Conservation (phyloP, 1,140 invertebrate genomes). For the Philaenus spumarius region DNA sequence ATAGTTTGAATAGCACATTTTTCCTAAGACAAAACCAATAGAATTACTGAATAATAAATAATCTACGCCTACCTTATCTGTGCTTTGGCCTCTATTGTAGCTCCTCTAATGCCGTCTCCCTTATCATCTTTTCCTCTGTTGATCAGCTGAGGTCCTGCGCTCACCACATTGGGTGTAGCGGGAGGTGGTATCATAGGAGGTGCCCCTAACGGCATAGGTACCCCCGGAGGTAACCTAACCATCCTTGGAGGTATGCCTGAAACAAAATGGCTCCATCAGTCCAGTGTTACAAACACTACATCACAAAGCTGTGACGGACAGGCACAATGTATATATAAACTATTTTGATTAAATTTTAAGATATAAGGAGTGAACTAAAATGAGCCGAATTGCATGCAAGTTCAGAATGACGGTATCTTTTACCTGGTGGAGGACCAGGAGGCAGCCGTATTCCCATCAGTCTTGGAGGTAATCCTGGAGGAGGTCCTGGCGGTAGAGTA, state of each 20-base stretch:
- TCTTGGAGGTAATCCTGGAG: constrained; percentile 44
- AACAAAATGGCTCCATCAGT: too few relatives aligned
- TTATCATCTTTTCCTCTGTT: constrained; percentile 43
- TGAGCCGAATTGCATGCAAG: too few relatives aligned
- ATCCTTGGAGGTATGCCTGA: constrained; percentile 50
- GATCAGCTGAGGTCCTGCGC: constrained; percentile 76
- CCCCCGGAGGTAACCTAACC: constrained; percentile 37
- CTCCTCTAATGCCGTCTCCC: constrained; percentile 44
- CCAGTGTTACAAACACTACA: not conserved
- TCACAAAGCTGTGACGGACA: not conserved
- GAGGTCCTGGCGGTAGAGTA: constrained; percentile 45
- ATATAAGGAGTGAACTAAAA: too few relatives aligned
- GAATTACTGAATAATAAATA: not conserved
- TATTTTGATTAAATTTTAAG: too few relatives aligned
- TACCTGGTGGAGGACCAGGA: constrained; percentile 61
- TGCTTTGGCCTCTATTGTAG: constrained; percentile 88
- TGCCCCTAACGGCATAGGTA: constrained; percentile 43
- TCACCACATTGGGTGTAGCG: constrained; percentile 65
- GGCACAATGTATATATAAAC: constrained; percentile 13
- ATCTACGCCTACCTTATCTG: constrained; percentile 57
- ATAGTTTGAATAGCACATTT: too few relatives aligned
- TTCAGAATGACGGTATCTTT: too few relatives aligned
- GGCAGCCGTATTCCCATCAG: constrained; percentile 43
- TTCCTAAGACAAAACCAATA: not conserved
- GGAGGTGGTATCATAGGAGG: constrained; percentile 44